Conservation (phyloP, 2,797 vertebrate genomes). For the Acropternis orthonyx region DNA sequence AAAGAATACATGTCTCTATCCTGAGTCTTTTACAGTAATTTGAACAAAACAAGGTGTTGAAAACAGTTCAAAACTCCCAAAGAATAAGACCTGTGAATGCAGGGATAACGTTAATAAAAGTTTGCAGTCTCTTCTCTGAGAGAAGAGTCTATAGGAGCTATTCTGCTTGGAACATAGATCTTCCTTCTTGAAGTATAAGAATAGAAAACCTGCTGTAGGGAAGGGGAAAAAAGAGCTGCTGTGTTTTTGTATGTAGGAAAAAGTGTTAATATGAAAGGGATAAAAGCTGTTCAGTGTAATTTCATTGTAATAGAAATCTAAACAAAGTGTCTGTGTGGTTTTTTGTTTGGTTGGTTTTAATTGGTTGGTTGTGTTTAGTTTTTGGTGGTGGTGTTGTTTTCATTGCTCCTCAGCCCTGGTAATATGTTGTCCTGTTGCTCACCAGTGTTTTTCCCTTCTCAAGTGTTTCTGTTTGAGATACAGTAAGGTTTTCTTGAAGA, state of each 20-base stretch:
- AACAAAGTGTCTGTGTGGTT: neutral
- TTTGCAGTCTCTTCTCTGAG: neutral
- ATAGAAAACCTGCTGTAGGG: neutral
- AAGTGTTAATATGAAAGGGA: neutral
- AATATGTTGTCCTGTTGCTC: neutral
- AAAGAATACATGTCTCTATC: neutral
- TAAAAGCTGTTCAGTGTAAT: neutral
- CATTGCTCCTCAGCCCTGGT: fast-evolving
- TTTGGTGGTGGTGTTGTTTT: neutral
- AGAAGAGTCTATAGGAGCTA: neutral
- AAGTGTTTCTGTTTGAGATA: neutral
- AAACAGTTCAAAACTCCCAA: neutral
- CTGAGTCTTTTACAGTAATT: neutral
- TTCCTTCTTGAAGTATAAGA: neutral
- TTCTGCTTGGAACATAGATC: neutral
- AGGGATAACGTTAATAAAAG: neutral
- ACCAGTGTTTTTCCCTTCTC: neutral
- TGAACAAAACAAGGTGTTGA: neutral
- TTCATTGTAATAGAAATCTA: neutral
- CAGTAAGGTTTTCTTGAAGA: neutral
- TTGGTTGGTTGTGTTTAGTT: neutral
- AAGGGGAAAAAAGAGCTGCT: neutral
- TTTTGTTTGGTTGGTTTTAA: neutral
- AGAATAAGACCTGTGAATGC: neutral
- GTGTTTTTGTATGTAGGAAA: neutral